phyloP scores from a whole-genome alignment of 2,113 vertebrate genomes.

The Reinhardtius hippoglossoides region DNA sequence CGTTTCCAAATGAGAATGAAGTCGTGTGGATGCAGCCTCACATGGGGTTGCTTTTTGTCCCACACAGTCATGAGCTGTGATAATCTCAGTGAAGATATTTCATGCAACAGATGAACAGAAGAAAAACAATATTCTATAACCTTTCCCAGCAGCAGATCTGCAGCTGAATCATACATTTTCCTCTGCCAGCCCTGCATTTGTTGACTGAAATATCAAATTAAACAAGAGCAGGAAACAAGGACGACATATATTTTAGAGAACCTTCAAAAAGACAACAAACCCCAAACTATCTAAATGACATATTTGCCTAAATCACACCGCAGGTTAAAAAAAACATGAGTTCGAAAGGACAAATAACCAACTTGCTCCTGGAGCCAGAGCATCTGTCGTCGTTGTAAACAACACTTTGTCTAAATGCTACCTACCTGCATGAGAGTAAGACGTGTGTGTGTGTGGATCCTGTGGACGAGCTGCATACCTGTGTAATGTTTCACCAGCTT shows the following conservation, averaged over 20 bases:
- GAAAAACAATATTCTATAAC: conserved; percentile 16
- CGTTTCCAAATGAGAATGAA: too few relatives aligned
- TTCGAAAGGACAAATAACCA: not conserved
- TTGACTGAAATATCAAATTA: conserved; percentile 21
- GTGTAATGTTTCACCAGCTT: conserved; percentile 98
- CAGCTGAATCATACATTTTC: conserved; percentile 55
- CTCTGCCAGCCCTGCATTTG: not conserved
- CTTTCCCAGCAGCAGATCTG: conserved; percentile 22
- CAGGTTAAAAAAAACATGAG: conserved; percentile 4
- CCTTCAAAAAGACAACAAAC: not conserved
- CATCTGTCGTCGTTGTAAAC: conserved; percentile 34
- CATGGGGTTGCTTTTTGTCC: conserved; percentile 12
- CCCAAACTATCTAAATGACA: not conserved
- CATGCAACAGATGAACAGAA: not conserved
- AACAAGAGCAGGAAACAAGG: not conserved
- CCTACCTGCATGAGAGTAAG: not conserved
- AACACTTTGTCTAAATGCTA: conserved; percentile 38
- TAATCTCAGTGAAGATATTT: conserved; percentile 3
- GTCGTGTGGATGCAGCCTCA: not conserved
- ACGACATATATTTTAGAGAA: not conserved
- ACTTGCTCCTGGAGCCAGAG: not conserved
- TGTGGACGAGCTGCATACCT: conserved; percentile 79
- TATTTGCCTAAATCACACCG: not conserved
- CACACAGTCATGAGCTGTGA: not conserved
- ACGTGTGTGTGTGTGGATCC: not conserved